Evolutionary conservation across 2,888 invertebrate genomes (phyloP).

Genomic region (Polylopha cassiicola): DNA sequence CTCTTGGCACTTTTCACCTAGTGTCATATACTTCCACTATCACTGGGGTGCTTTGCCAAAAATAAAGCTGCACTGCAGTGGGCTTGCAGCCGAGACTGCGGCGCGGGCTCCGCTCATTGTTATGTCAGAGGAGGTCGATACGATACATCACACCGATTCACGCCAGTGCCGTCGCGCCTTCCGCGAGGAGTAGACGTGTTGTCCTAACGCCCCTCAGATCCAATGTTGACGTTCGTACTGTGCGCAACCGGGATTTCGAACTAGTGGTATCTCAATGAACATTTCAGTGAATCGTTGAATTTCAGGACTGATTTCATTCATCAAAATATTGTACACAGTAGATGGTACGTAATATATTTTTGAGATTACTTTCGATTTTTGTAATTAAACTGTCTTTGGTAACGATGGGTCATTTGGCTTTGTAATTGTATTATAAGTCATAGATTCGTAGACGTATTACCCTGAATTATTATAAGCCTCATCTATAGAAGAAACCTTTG

Average conservation of each 20-base stretch:
- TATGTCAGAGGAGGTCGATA: conserved; percentile 57
- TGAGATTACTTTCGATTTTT: too few species aligned
- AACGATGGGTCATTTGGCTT: too few species aligned
- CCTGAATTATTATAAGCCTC: too few species aligned
- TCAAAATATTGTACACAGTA: too few species aligned
- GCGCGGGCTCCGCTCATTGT: conserved; percentile 60
- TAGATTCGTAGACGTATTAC: too few species aligned
- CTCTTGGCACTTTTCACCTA: conserved; percentile 29
- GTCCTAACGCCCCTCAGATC: conserved; percentile 13
- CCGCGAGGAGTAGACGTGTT: conserved; percentile 46
- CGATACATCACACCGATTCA: conserved; percentile 36
- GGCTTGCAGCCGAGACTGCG: conserved; percentile 70
- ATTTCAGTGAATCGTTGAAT: conserved; percentile 40
- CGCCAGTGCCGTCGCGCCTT: conserved; percentile 60
- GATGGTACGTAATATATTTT: too few species aligned
- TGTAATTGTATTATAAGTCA: too few species aligned
- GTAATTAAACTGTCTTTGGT: too few species aligned
- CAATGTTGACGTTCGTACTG: conserved; percentile 15
- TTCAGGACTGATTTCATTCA: conserved; percentile 10
- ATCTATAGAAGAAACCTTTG: too few species aligned
- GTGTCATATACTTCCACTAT: conserved; percentile 29
- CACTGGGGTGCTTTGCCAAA: conserved; percentile 67
- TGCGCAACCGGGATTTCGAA: conserved; percentile 11
- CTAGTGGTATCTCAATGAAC: conserved; percentile 27
- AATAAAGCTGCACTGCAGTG: conserved; percentile 74